Evolutionary conservation across 2,113 vertebrate genomes (phyloP).

Genomic region (Pteruthius melanotis): DNA sequence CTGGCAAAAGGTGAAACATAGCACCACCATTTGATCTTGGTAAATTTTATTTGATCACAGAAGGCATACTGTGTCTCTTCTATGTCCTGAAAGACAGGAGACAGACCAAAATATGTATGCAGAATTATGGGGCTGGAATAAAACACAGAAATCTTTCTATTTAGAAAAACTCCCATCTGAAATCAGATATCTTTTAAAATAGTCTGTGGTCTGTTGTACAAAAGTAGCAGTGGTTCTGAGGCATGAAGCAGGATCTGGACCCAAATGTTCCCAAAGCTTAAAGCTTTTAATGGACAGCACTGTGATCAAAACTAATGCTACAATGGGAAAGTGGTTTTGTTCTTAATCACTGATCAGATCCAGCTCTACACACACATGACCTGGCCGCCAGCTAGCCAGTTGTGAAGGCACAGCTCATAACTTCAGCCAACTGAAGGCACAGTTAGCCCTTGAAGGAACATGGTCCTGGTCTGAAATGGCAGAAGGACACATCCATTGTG

Average conservation of each 20-base stretch:
- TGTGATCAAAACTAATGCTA: not conserved
- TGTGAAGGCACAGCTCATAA: too few species aligned
- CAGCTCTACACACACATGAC: fast-evolving
- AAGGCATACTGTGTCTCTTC: not conserved
- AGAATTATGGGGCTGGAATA: not conserved
- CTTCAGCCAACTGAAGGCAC: not conserved
- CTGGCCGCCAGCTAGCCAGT: not conserved
- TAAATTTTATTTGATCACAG: not conserved
- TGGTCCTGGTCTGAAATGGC: not conserved
- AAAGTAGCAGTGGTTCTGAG: not conserved
- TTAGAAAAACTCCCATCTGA: not conserved
- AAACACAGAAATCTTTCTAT: not conserved
- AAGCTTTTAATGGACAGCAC: not conserved
- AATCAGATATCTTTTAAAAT: not conserved
- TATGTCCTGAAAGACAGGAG: not conserved
- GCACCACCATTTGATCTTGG: not conserved
- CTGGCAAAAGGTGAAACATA: not conserved
- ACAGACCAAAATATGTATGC: not conserved
- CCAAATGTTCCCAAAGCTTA: not conserved
- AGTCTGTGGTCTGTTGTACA: not conserved
- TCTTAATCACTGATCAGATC: not conserved
- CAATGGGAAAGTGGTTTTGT: not conserved
- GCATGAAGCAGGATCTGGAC: not conserved
- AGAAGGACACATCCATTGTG: not conserved
- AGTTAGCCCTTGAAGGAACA: not conserved